Conservation (phyloP, 2,113 vertebrate species). For the Hippolais icterina region DNA sequence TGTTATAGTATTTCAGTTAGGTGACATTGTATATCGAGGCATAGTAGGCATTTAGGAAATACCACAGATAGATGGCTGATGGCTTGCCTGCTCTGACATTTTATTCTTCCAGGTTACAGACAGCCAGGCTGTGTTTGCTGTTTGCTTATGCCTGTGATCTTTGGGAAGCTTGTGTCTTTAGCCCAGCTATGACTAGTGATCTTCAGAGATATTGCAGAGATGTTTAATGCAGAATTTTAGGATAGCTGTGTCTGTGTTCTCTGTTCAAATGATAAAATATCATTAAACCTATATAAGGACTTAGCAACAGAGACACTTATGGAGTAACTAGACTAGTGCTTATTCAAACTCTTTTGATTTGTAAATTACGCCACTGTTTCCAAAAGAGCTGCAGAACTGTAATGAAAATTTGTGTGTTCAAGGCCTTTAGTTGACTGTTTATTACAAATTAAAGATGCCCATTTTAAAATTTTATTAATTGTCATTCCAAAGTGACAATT, state of each 20-base stretch:
- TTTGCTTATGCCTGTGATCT: not conserved
- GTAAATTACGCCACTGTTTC: not conserved
- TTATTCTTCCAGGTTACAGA: not conserved
- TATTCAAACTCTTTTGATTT: not conserved
- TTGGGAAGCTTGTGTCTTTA: not conserved
- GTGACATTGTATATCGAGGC: not conserved
- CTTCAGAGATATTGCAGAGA: not conserved
- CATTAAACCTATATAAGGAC: not conserved
- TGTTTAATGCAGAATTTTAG: not conserved
- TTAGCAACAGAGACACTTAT: not conserved
- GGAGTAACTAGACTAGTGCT: not conserved
- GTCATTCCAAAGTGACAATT: not conserved
- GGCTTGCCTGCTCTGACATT: not conserved
- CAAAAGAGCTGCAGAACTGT: not conserved
- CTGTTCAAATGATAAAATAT: not conserved
- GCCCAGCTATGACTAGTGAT: not conserved
- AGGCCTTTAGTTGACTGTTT: not conserved
- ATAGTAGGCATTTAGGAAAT: not conserved
- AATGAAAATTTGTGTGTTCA: not conserved
- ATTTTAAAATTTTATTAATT: not conserved
- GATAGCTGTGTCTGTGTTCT: not conserved
- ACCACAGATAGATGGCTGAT: not conserved
- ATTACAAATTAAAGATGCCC: not conserved
- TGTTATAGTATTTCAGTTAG: slow-evolving; percentile 1
- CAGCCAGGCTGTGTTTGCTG: not conserved